Percentiles rank a stretch among this genome's conserved stretches.
These are phyloP conservation scores for Sporophila hypoxantha DNA, from an alignment of 2,113 vertebrate genomes.

Conservation along the genomic window DNA sequence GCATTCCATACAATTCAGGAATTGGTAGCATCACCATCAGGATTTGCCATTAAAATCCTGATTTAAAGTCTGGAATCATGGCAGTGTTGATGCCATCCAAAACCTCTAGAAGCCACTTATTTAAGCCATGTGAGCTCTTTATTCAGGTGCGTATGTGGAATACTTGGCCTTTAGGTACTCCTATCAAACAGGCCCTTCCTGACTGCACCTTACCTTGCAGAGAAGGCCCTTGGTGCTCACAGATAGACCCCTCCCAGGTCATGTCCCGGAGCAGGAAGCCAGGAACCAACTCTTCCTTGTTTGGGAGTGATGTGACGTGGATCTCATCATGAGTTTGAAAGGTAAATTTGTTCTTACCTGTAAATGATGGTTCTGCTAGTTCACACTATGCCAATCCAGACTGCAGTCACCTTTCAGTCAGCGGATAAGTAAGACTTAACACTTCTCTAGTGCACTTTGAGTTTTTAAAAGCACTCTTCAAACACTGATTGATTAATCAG, in stretches of 20 bases:
- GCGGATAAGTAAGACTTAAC: conserved; percentile 13
- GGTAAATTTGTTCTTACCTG: conserved; percentile 84
- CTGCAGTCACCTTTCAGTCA: conserved; percentile 60
- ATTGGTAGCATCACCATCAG: background rate
- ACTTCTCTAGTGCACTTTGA: background rate
- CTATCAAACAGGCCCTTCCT: conserved; percentile 66
- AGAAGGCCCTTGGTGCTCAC: conserved; percentile 69
- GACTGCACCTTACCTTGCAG: conserved; percentile 79
- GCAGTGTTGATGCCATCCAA: background rate
- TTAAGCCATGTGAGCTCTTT: background rate
- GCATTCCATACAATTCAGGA: background rate
- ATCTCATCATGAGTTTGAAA: conserved; percentile 73
- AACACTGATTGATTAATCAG: background rate
- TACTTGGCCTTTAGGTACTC: conserved; percentile 20
- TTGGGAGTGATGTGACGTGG: conserved; percentile 67
- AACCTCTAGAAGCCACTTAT: background rate
- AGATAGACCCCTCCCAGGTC: conserved; percentile 67
- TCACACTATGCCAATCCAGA: conserved; percentile 75
- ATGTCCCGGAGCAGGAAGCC: conserved; percentile 65
- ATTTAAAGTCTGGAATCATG: background rate
- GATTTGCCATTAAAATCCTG: background rate
- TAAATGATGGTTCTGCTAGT: conserved; percentile 82
- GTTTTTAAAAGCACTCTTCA: conserved; percentile 1
- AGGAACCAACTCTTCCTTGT: conserved; percentile 68
- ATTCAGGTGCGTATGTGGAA: background rate